phyloP scores from a whole-genome alignment of 2,888 invertebrate genomes.

The Hipparchia semele region DNA sequence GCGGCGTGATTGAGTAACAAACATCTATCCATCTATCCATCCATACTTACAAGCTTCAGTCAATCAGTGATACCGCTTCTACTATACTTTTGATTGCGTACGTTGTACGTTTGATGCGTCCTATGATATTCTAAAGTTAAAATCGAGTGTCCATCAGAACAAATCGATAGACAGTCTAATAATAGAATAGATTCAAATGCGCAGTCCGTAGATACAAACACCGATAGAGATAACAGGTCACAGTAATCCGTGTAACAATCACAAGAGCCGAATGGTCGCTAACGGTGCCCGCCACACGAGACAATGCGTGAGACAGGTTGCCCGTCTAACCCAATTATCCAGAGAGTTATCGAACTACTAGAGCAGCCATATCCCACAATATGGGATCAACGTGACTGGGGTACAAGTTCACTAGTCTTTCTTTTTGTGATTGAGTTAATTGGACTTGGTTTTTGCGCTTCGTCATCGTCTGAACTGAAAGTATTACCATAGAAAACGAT shows the following conservation, averaged over 20 bases:
- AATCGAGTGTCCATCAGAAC: background rate
- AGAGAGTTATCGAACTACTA: background rate
- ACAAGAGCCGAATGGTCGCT: slow-evolving; percentile 67
- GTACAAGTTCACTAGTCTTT: too few relatives aligned
- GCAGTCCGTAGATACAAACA: slow-evolving; percentile 21
- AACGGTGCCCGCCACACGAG: slow-evolving; percentile 72
- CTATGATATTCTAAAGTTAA: background rate
- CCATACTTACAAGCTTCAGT: too few relatives aligned
- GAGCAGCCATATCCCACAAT: background rate
- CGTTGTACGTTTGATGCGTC: too few relatives aligned
- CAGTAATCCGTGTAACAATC: slow-evolving; percentile 56
- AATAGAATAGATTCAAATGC: slow-evolving; percentile 20
- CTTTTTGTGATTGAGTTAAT: too few relatives aligned
- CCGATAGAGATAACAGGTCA: slow-evolving; percentile 21
- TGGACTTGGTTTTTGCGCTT: too few relatives aligned
- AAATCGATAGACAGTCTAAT: background rate
- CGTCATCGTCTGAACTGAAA: too few relatives aligned
- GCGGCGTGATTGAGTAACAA: too few relatives aligned
- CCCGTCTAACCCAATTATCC: slow-evolving; percentile 80
- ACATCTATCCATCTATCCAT: too few relatives aligned
- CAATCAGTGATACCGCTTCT: too few relatives aligned
- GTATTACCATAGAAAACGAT: too few relatives aligned
- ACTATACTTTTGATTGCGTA: too few relatives aligned
- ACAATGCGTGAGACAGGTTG: slow-evolving; percentile 81
- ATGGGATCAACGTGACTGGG: slow-evolving; percentile 53